Evolutionary conservation across 1,140 invertebrate species (phyloP).

Genomic region (Drosophila grimshawi): DNA sequence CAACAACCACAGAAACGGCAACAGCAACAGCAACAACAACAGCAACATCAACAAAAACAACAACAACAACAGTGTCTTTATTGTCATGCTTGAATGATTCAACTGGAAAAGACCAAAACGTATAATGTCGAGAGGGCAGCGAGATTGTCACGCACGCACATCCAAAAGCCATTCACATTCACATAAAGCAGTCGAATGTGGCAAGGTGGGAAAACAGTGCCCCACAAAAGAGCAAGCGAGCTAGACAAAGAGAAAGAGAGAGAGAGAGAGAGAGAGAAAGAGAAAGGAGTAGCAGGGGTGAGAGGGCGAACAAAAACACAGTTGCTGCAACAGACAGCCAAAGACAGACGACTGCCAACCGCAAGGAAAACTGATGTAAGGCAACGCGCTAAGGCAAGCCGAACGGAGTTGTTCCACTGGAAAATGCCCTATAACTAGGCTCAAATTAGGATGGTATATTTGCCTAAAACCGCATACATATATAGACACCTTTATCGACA

Average conservation of each 20-base stretch:
- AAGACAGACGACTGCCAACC: not conserved
- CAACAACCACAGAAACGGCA: slow-evolving; percentile 33
- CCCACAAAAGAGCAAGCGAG: not conserved
- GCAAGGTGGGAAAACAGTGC: slow-evolving; percentile 65
- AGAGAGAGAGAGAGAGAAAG: not conserved
- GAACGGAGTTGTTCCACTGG: too few relatives aligned
- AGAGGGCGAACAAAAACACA: not conserved
- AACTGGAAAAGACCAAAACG: slow-evolving; percentile 63
- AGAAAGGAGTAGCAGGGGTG: not conserved
- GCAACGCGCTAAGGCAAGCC: too few relatives aligned
- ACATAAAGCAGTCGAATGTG: slow-evolving; percentile 43
- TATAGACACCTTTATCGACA: too few relatives aligned
- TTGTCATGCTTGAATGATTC: slow-evolving; percentile 81
- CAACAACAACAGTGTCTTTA: slow-evolving; percentile 58
- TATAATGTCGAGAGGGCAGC: slow-evolving; percentile 26
- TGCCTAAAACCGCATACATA: too few relatives aligned
- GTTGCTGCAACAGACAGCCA: slow-evolving; percentile 25
- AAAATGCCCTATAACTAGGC: not conserved
- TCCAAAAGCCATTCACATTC: slow-evolving; percentile 63
- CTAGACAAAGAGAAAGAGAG: not conserved
- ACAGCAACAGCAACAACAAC: slow-evolving; percentile 19
- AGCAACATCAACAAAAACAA: slow-evolving; percentile 42
- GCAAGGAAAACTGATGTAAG: not conserved
- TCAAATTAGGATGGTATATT: too few relatives aligned
- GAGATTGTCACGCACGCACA: slow-evolving; percentile 58